Base-by-base conservation (phyloP, 1,140 invertebrate genomes). In the Pseudomyrmex dendroicus region DNA sequence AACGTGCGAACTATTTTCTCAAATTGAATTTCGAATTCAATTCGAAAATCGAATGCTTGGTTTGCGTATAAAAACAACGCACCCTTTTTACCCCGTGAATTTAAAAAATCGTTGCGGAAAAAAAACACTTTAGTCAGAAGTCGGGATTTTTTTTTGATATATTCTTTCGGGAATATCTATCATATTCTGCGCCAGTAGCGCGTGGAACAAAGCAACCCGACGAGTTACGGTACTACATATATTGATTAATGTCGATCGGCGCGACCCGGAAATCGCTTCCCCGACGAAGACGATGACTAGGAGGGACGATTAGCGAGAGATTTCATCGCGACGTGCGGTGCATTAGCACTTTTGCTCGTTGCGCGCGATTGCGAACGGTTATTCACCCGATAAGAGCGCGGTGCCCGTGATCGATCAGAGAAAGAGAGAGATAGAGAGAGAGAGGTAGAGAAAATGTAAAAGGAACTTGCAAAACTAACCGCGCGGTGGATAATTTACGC, bases 401-500 rank as follows among this genome's bases (percentile, higher is more conserved):
- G 61, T 22, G 56, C 46, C 13, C 15, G 20, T 48, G 62, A 67
- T 61, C 73, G 35, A 22, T 20, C 22, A 10, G 50, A 22, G 17
- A 20, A 63, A 22, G 44, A 2, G 25, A 63, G 62, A 2, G n/a
- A n/a, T n/a, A n/a, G 35, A 67, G 46, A 3, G 35, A 63, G 25
- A 2, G 35, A 67, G 35, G 15, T 61, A 15, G 73, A 76, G 73
- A 77, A 50, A 62, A 64, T 66, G 59, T 80, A 80, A 80, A 80
- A 80, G 83, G 83, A 73, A 67, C 63, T 82, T 67, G 48, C 76
- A 57, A 64, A 78, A 70, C 61, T 35, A 35, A 35, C 35, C 35
- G 35, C 62, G 67, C 62, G 12, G 52, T 44, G 64, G 64, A 83
- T 85, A 85, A 85, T 85, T 85, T 83, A 83, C 72, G 35, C 25